Base-by-base conservation (phyloP, 1,140 invertebrate species). In the Bombus waltoni region DNA sequence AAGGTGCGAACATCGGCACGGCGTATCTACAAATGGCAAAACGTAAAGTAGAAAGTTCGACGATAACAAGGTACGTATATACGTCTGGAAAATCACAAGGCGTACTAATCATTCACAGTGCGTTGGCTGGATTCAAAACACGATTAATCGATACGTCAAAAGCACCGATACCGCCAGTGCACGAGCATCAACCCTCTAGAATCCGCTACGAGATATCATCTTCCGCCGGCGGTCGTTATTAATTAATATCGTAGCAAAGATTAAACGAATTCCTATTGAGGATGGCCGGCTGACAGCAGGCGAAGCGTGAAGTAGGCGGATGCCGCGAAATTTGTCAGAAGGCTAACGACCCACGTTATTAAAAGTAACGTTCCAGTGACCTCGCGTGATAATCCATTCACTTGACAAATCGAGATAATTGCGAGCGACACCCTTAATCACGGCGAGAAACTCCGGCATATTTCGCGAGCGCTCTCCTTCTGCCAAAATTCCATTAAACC, bases 291-390 rank as follows among this genome's bases (percentile, higher is more conserved):
- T 70, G 85, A 65, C 77, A 73, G 53, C 76, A 90, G 88, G 13
- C 88, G 89, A 80, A 92, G 93, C 92, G 92, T 93, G 83, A 94
- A 93, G 87, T 83, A 89, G 89, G 81, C 86, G 92, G 90, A 81
- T 83, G 91, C 89, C 90, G 89, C 91, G 92, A 94, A 94, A 94
- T 95, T 94, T 94, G 93, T 94, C 93, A 95, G 94, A 94, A 93
- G 93, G 91, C 92, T 94, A 95, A 94, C 94, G 94, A 94, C 93
- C 94, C 94, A 94, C 93, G 92, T 94, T 93, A 95, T 95, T 94
- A 94, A 95, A 95, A 94, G 93, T 94, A 94, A 94, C 94, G 93
- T 95, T 94, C 93, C 92, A 93, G 85, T 93, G 93, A 94, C 86
- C 91, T 93, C 87, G 89, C 91, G 88, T 85, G 88, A 85, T 89